A percentile compares a stretch with the other conserved stretches of the same genome.
phyloP scores from a whole-genome alignment of 2,888 invertebrate species.

The Meiosimyza platycephala region DNA sequence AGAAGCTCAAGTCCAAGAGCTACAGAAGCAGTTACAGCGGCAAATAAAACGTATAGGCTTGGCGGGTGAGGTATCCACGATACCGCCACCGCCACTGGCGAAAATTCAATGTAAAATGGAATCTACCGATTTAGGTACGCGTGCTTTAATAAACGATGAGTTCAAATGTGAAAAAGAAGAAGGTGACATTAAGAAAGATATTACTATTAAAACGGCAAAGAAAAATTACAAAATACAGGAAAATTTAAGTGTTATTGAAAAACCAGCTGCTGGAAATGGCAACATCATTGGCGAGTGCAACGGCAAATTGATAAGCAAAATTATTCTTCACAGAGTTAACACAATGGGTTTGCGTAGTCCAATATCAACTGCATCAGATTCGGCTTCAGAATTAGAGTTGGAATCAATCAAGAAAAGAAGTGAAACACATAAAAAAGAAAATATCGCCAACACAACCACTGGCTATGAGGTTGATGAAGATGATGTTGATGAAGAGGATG shows the following conservation, averaged over 20 bases:
- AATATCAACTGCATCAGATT: slow-evolving; percentile 41
- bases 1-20: slow-evolving; percentile 52
- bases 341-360: slow-evolving; percentile 40
- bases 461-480: slow-evolving; percentile 37
- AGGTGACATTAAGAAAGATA: background rate
- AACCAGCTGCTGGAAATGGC: slow-evolving; percentile 49
- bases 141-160: slow-evolving; percentile 18
- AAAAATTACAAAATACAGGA: slow-evolving; percentile 40
- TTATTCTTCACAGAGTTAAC: slow-evolving; percentile 56
- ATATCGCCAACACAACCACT: background rate
- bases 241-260: background rate
- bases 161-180: slow-evolving; percentile 45
- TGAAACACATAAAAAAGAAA: slow-evolving; percentile 16
- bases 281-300: slow-evolving; percentile 59
- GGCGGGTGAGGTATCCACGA: slow-evolving; percentile 43
- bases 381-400: slow-evolving; percentile 46
- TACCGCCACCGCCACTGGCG: slow-evolving; percentile 49
- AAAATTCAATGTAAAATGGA: slow-evolving; percentile 49
- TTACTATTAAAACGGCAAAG: slow-evolving; percentile 6
- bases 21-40: slow-evolving; percentile 51
- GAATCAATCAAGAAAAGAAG: slow-evolving; percentile 36
- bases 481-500: slow-evolving; percentile 41
- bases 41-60: slow-evolving; percentile 46
- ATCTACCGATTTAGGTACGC: slow-evolving; percentile 23
- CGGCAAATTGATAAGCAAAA: slow-evolving; percentile 60